Evolutionary conservation across 2,797 vertebrate genomes (phyloP), one percentile per base, ranked within the genome.

Genomic region (Octomys mimax): DNA sequence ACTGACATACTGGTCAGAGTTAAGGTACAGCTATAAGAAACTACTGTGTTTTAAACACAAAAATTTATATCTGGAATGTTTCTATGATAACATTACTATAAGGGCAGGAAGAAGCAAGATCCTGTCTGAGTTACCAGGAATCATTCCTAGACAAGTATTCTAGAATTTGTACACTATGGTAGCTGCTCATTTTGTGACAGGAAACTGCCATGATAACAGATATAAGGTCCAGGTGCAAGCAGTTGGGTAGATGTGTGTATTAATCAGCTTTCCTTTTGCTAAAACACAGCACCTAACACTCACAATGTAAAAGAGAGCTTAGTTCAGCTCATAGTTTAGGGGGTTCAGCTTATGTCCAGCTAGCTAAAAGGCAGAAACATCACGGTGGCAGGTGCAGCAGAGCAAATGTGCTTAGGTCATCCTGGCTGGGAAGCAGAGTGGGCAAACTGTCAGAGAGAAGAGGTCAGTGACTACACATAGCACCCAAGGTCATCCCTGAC

Each of bases 31-130:
- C 52, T 62, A 54, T 4, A 68, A 36, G 62, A 73, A 92, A 39
- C 46, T 75, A 52, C 31, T 83, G 78, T 49, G 31, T 94, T 79
- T 78, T 92, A 95, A 92, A 22, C 52, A 81, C 61, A 78, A 82
- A 57, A 33, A 73, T 66, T 66, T 86, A 73, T 0, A 71, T 33
- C 49, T 90, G 77, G 3, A n/a, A 92, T 64, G 28, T 83, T 77
- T 77, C 11, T 61, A n/a, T 83, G 57, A 31, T 21, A 82, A 10
- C 22, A 24, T 73, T 26, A 57, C 42, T 46, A 11, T 24, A 84
- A 94, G 64, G 28, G 8, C n/a, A 90, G 61, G 26, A 42, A 80
- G 16, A 1, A 71, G 13, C 4, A 52, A 10, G 5, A 59, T 42
- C 26, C 52, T 52, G 39, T 36, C 49, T 52, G 59, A n/a, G 16